A percentile compares a stretch with the other conserved stretches of the same genome.
These are phyloP conservation scores for Trachymyrmex septentrionalis DNA, from an alignment of 1,140 invertebrate species.

Conservation along the genomic window DNA sequence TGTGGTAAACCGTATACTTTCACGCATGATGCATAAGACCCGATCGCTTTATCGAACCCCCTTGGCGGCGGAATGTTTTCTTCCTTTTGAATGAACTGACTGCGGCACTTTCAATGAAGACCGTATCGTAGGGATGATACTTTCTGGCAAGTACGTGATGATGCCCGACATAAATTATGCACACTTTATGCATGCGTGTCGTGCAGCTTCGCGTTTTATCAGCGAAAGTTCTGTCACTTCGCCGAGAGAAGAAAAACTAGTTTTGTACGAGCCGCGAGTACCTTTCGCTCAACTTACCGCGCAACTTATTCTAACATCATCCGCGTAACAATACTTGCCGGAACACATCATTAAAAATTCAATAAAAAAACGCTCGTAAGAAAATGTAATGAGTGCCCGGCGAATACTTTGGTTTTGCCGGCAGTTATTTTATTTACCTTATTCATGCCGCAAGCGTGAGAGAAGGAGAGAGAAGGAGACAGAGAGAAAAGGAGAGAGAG, in stretches of 20 bases:
- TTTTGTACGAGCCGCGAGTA: background rate
- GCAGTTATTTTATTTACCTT: slow-evolving; percentile 32
- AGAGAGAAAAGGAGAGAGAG: background rate
- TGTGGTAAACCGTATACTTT: background rate
- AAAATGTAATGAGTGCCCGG: slow-evolving; percentile 44
- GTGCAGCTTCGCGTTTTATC: background rate
- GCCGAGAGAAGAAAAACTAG: slow-evolving; percentile 10
- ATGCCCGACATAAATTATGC: slow-evolving; percentile 23
- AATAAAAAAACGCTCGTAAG: slow-evolving; percentile 49
- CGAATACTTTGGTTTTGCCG: background rate
- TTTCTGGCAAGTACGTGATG: slow-evolving; percentile 1
- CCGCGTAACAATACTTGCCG: slow-evolving; percentile 30
- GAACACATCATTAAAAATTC: slow-evolving; percentile 59
- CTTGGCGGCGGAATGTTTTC: slow-evolving; percentile 1
- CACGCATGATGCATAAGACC: background rate
- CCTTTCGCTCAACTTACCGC: background rate
- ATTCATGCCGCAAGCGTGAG: slow-evolving; percentile 2
- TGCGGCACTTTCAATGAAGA: background rate
- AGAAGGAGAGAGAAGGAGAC: no score
- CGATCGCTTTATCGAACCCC: slow-evolving; percentile 46
- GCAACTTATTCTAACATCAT: slow-evolving; percentile 21
- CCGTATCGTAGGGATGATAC: background rate
- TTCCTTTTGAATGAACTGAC: background rate
- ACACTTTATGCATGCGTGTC: slow-evolving; percentile 24
- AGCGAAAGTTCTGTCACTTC: slow-evolving; percentile 1